A percentile compares a stretch with the other conserved stretches of the same genome.
Conservation (phyloP, 2,797 vertebrate genomes). For the Holocentrus rufus region DNA sequence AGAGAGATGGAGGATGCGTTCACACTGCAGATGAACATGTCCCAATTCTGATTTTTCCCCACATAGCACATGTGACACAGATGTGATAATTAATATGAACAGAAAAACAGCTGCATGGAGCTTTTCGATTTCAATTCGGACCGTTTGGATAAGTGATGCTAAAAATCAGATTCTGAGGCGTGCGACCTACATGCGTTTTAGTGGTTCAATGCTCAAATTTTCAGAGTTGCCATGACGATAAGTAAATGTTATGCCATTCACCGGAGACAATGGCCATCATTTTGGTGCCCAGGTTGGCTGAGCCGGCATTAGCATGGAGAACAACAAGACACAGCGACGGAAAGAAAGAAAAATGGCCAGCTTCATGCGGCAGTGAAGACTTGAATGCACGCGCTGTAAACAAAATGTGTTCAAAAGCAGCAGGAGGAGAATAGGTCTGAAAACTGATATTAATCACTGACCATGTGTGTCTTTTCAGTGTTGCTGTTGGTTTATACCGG, state of each 20-base stretch:
- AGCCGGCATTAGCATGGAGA: too few relatives aligned
- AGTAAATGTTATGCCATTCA: constrained; percentile 18
- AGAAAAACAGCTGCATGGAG: neutral
- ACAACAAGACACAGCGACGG: neutral
- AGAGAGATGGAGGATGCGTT: constrained; percentile 56
- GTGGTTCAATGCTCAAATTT: neutral
- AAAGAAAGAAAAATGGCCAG: neutral
- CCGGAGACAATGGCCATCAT: constrained; percentile 33
- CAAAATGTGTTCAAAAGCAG: too few relatives aligned
- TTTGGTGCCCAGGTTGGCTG: too few relatives aligned
- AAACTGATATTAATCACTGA: too few relatives aligned
- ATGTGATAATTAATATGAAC: constrained; percentile 22
- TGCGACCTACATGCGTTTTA: constrained; percentile 21
- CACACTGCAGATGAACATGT: constrained; percentile 46
- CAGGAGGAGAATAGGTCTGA: too few relatives aligned
- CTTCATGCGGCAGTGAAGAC: neutral
- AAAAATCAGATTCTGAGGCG: constrained; percentile 25
- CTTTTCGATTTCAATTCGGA: neutral
- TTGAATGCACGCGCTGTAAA: too few relatives aligned
- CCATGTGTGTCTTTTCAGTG: too few relatives aligned
- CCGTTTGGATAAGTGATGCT: neutral
- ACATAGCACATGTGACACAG: constrained; percentile 53
- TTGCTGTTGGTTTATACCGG: too few relatives aligned
- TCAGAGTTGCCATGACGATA: constrained; percentile 17
- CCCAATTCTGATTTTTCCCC: constrained; percentile 45